Evolutionary conservation across 2,797 vertebrate species (phyloP).

Genomic region (Cossypha niveicapilla): DNA sequence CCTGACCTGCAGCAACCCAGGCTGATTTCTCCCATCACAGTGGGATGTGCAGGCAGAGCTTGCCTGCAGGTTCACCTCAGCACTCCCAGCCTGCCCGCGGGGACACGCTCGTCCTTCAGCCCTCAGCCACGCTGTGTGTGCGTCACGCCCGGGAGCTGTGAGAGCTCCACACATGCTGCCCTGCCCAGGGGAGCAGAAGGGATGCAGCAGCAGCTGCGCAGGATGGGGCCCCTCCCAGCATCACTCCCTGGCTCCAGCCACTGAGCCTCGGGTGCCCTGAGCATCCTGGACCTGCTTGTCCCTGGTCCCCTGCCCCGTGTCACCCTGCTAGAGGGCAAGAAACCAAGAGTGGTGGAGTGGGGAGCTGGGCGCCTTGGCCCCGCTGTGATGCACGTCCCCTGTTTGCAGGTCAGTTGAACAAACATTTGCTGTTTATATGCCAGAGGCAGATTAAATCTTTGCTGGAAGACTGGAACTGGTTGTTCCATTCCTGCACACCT

Average conservation of each 20-base stretch:
- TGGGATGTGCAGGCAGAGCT: not conserved
- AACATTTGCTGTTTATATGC: conserved; percentile 63
- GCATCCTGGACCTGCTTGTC: not conserved
- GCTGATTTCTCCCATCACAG: not conserved
- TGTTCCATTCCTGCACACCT: conserved; percentile 56
- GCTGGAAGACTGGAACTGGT: conserved; percentile 59
- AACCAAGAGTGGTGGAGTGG: not conserved
- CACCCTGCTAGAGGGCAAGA: not conserved
- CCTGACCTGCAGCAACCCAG: not conserved
- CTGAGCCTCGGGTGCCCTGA: not conserved
- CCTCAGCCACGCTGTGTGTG: not conserved
- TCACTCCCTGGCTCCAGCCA: not conserved
- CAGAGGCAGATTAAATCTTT: conserved; percentile 64
- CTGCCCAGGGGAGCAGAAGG: not conserved
- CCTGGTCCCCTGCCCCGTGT: not conserved
- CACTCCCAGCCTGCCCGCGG: not conserved
- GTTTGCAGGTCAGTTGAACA: conserved; percentile 57
- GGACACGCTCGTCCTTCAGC: not conserved
- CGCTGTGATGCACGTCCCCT: not conserved
- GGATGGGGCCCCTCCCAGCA: not conserved
- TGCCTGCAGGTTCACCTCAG: not conserved
- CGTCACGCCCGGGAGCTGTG: not conserved
- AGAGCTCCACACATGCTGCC: not conserved
- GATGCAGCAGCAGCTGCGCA: not conserved
- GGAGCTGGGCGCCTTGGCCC: not conserved